Evolutionary conservation across 1,140 invertebrate genomes (phyloP).

Genomic region (Mactra quadrangularis): DNA sequence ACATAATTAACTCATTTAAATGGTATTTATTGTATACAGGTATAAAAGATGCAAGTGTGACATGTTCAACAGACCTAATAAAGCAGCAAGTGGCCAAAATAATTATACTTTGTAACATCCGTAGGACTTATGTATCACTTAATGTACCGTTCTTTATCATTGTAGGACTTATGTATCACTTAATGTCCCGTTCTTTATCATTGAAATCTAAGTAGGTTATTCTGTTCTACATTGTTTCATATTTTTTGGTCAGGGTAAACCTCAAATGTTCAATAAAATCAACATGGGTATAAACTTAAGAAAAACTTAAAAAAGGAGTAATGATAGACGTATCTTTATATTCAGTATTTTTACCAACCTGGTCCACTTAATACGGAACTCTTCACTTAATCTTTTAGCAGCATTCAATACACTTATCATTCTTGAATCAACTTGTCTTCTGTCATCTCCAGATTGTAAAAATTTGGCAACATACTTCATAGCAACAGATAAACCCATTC

Average conservation of each 20-base stretch:
- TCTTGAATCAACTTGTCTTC: neutral
- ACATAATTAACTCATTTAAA: no score
- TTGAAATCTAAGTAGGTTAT: no score
- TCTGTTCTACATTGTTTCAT: neutral
- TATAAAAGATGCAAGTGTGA: no score
- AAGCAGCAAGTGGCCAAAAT: no score
- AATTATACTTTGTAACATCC: no score
- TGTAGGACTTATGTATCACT: no score
- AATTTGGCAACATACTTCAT: conserved; percentile 47
- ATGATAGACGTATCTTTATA: neutral
- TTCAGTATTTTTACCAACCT: conserved; percentile 48
- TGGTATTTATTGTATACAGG: no score
- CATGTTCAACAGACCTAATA: no score
- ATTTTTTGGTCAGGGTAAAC: neutral
- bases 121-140: no score
- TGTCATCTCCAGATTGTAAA: neutral
- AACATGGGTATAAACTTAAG: neutral
- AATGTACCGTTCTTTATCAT: no score
- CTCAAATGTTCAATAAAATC: neutral
- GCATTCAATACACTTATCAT: conserved; percentile 12
- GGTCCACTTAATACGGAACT: conserved; percentile 36
- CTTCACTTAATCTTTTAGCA: conserved; percentile 31
- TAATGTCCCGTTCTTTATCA: no score
- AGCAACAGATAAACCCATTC: conserved; percentile 55
- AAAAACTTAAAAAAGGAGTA: neutral